Percentiles rank a stretch among this genome's conserved stretches.
Conservation (phyloP, 30 jellyfish, hydroid and myxozoan species). For the Aurelia coerulea region DNA sequence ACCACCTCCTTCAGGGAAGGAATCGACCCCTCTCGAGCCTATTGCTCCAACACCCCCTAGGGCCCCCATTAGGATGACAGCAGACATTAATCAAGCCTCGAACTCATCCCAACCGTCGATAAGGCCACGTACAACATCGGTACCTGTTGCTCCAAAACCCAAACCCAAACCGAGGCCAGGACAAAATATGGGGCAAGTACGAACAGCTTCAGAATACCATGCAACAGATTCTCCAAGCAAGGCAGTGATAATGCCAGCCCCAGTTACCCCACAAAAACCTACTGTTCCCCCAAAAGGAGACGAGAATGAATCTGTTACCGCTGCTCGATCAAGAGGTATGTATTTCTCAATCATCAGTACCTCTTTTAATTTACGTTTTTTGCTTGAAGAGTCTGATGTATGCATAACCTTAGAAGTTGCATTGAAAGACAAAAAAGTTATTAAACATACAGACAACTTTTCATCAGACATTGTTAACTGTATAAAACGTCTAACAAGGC, state of each 20-base stretch:
- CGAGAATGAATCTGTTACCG: slow-evolving; percentile 65
- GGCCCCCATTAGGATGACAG: slow-evolving; percentile 29
- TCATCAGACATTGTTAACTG: too few species aligned
- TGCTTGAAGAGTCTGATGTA: too few species aligned
- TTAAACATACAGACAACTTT: too few species aligned
- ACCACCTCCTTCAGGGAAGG: slow-evolving; percentile 72
- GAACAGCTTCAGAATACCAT: slow-evolving; percentile 82
- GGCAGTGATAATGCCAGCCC: slow-evolving; percentile 45
- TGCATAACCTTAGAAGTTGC: too few species aligned
- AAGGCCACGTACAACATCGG: slow-evolving; percentile 43
- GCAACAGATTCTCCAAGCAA: slow-evolving; percentile 56
- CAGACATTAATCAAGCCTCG: slow-evolving; percentile 4
- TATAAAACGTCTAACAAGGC: too few species aligned
- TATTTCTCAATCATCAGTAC: not conserved
- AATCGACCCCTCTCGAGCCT: slow-evolving; percentile 23
- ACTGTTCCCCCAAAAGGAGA: slow-evolving; percentile 28
- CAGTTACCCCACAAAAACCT: slow-evolving; percentile 20
- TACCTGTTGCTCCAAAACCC: slow-evolving; percentile 81
- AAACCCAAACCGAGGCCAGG: slow-evolving; percentile 80
- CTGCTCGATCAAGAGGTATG: slow-evolving; percentile 84
- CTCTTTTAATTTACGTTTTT: too few species aligned
- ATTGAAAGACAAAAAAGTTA: too few species aligned
- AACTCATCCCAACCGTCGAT: slow-evolving; percentile 39
- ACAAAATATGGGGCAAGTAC: slow-evolving; percentile 76
- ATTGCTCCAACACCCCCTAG: slow-evolving; percentile 38